Conservation (phyloP, 2,888 invertebrate species). For the Pimpla rufipes region DNA sequence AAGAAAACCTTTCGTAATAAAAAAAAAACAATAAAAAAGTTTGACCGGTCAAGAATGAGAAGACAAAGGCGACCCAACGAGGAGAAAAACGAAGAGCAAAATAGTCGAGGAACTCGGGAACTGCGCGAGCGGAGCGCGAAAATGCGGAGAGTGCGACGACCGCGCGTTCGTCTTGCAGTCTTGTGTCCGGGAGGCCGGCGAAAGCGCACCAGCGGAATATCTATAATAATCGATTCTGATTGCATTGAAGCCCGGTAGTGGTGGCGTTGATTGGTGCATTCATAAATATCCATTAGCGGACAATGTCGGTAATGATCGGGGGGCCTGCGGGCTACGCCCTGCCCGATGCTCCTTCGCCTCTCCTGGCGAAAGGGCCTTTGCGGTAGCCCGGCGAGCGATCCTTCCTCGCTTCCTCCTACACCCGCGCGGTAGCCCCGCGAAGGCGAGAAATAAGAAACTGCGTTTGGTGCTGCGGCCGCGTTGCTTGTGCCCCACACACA, state of each 20-base stretch:
- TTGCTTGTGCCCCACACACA: conserved; percentile 22
- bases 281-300: conserved; percentile 85
- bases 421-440: conserved; percentile 60
- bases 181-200: conserved; percentile 11
- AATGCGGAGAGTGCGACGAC: conserved; percentile 37
- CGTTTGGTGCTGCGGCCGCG: conserved; percentile 44
- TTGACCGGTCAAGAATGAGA: conserved; percentile 26
- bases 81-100: neutral
- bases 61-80: neutral
- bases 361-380: conserved; percentile 55
- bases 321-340: conserved; percentile 82
- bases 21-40: conserved; percentile 21
- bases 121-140: neutral
- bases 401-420: conserved; percentile 42
- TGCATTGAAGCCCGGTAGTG: conserved; percentile 85
- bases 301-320: conserved; percentile 85
- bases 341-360: conserved; percentile 71
- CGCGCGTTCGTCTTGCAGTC: conserved; percentile 7
- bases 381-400: conserved; percentile 55
- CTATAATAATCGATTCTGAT: conserved; percentile 85
- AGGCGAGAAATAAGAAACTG: conserved; percentile 80
- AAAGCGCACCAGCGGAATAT: conserved; percentile 69
- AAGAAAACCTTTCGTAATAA: neutral
- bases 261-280: conserved; percentile 85
- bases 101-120: conserved; percentile 2